Evolutionary conservation across 2,797 vertebrate genomes (phyloP), one percentile per base, ranked within the genome.

Genomic region (Agapornis canus): DNA sequence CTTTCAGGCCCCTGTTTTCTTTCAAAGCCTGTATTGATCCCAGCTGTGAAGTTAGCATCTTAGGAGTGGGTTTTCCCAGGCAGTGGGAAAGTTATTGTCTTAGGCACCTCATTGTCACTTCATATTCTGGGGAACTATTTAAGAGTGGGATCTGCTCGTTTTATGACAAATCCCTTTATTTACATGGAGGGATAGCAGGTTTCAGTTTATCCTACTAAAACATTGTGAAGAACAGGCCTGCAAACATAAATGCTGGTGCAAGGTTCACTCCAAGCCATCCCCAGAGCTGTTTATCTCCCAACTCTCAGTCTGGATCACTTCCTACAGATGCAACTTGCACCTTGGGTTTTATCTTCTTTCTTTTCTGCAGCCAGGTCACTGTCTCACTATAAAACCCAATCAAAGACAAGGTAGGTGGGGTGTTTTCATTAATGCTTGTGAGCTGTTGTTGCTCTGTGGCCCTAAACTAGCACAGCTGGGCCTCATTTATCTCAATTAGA

Each of bases 31-130:
- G 31, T 83, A 88, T 95, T 4, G 3, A 76, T 83, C 89, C 61
- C 89, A 95, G 84, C 87, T 92, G 90, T 76, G 79, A 91, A 86
- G 47, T 91, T 92, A 79, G 12, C 13, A 6, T 75, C 76, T 49
- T 81, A 78, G 61, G 16, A 92, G 25, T 48, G 59, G 1, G 25
- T 81, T 94, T 93, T 92, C 82, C 84, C 84, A 90, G 57, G 89
- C 79, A 91, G 37, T 32, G 47, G 79, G 66, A 37, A 88, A 92
- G 76, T 92, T 95, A 88, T 75, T 92, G 86, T 96, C 76, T 72
- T 92, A 94, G 85, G 82, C 90, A 94, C 94, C 93, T 96, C 95
- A 92, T 96, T 92, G 85, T 95, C 91, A 96, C 94, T 88, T 96
- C 94, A 94, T 96, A 90, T 95, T 92, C 82, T 96, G 83, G 35